Percentiles rank a stretch among this genome's conserved stretches.
These are phyloP conservation scores for Aricia agestis DNA, from an alignment of 1,140 invertebrate genomes.

Conservation along the genomic window DNA sequence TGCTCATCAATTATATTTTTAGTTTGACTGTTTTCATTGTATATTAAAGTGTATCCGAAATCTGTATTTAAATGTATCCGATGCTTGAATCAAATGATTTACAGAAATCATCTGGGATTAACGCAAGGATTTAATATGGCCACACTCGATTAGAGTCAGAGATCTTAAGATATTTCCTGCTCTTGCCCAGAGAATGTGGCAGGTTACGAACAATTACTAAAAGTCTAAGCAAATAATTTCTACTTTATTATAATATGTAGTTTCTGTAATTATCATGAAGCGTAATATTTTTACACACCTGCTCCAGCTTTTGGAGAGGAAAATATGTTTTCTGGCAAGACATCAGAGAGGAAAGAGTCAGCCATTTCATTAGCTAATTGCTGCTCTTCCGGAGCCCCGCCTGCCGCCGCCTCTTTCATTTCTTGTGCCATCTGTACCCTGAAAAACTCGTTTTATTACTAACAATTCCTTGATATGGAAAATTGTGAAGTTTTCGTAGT, in stretches of 20 bases:
- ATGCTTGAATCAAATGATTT: slow-evolving; percentile 71
- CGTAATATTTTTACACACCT: slow-evolving; percentile 80
- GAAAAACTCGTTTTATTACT: slow-evolving; percentile 27
- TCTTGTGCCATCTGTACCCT: slow-evolving; percentile 90
- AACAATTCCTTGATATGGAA: neutral
- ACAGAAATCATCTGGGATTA: slow-evolving; percentile 69
- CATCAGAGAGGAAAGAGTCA: slow-evolving; percentile 95
- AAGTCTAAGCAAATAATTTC: too few relatives aligned
- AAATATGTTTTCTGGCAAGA: slow-evolving; percentile 94
- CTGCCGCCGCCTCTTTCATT: slow-evolving; percentile 94
- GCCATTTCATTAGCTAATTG: slow-evolving; percentile 98
- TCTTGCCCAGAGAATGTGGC: slow-evolving; percentile 75
- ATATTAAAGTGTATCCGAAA: neutral
- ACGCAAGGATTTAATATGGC: slow-evolving; percentile 65
- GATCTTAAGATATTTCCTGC: slow-evolving; percentile 48
- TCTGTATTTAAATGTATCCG: slow-evolving; percentile 45
- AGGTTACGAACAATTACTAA: neutral
- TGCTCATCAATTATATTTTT: too few relatives aligned
- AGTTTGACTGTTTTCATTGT: too few relatives aligned
- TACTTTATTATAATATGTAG: too few relatives aligned
- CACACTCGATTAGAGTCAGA: slow-evolving; percentile 70
- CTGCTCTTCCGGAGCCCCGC: slow-evolving; percentile 90
- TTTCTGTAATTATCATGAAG: too few relatives aligned
- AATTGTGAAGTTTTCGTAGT: neutral
- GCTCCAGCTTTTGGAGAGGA: slow-evolving; percentile 97